Evolutionary conservation across 2,888 invertebrate genomes (phyloP).

Genomic region (Cecidostiba fungosa): DNA sequence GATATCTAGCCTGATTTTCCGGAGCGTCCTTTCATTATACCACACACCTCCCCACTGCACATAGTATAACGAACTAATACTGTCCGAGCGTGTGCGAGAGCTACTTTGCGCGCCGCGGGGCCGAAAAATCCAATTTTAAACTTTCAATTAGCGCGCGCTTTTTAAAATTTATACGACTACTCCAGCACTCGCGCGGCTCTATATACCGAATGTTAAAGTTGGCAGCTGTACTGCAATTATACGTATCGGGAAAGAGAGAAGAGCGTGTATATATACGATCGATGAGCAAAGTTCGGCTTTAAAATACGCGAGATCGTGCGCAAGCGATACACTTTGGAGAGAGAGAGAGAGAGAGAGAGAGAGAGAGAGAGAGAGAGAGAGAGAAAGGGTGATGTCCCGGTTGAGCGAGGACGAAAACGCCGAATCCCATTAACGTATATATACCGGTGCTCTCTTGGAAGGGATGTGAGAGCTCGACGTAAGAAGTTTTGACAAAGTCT

Average conservation of each 20-base stretch:
- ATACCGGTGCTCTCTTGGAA: background rate
- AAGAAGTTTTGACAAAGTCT: slow-evolving; percentile 52
- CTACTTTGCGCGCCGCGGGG: too few species aligned
- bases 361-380: background rate
- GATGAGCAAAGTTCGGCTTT: background rate
- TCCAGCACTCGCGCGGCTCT: too few species aligned
- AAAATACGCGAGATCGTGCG: background rate
- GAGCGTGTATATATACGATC: background rate
- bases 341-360: background rate
- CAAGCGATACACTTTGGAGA: background rate
- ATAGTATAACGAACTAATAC: too few species aligned
- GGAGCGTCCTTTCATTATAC: slow-evolving; percentile 10
- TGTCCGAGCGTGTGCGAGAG: too few species aligned
- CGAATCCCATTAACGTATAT: slow-evolving; percentile 34
- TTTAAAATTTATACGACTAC: slow-evolving; percentile 5
- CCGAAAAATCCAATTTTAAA: background rate
- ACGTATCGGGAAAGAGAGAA: background rate
- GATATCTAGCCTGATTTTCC: slow-evolving; percentile 19
- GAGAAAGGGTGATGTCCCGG: slow-evolving; percentile 33
- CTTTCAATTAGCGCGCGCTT: background rate
- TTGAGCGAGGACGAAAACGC: slow-evolving; percentile 27
- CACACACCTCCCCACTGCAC: background rate
- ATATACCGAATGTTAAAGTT: background rate
- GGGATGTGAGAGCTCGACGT: background rate
- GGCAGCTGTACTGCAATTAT: background rate